These are phyloP conservation scores for Bryconaethiops microstoma DNA, from an alignment of 2,797 vertebrate genomes.

Conservation along the genomic window DNA sequence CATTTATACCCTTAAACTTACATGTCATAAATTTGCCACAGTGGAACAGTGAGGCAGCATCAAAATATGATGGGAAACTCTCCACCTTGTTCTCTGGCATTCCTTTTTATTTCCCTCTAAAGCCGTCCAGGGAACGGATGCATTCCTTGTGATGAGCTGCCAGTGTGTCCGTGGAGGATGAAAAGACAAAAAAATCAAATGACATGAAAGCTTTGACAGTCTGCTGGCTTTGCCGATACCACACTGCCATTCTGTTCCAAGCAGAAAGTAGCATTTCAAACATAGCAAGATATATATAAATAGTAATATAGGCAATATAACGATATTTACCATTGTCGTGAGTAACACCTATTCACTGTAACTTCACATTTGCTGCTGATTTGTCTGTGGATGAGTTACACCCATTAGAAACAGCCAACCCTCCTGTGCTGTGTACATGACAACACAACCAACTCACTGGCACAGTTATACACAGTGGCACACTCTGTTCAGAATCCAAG, in stretches of 20 bases:
- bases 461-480: no score
- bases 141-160: conserved; percentile 42
- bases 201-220: conserved; percentile 32
- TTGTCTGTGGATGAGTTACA: no score
- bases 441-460: no score
- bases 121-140: conserved; percentile 27
- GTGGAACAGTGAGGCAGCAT: conserved; percentile 35
- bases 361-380: no score
- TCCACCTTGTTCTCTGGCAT: conserved; percentile 20
- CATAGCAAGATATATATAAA: background rate
- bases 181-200: conserved; percentile 26
- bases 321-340: no score
- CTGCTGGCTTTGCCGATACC: conserved; percentile 35
- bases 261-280: background rate
- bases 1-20: background rate
- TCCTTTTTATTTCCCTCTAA: conserved; percentile 29
- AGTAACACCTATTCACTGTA: no score
- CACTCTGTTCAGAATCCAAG: no score
- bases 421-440: no score
- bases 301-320: no score
- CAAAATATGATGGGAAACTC: conserved; percentile 36
- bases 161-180: conserved; percentile 25
- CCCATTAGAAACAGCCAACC: no score
- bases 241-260: conserved; percentile 5
- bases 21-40: conserved; percentile 45